phyloP scores from a whole-genome alignment of 2,113 vertebrate species.

The Phalacrocorax pelagicus region DNA sequence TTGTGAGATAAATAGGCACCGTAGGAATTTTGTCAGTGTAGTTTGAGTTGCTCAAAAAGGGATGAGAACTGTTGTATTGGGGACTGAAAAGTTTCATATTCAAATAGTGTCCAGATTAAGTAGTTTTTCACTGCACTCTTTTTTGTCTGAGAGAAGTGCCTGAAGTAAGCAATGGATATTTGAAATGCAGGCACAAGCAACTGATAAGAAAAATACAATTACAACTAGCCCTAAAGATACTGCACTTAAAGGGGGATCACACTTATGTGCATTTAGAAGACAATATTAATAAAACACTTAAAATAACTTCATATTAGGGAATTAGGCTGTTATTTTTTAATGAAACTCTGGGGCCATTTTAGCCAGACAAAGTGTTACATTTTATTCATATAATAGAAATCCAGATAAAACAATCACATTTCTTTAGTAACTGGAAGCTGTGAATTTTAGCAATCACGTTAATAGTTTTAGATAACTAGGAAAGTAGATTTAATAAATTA shows the following conservation, averaged over 20 bases:
- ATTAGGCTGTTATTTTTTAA: slow-evolving; percentile 64
- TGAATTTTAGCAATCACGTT: slow-evolving; percentile 50
- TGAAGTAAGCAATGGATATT: slow-evolving; percentile 64
- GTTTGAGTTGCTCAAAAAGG: background rate
- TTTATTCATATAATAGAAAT: slow-evolving; percentile 66
- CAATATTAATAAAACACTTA: slow-evolving; percentile 73
- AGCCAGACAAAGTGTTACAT: slow-evolving; percentile 42
- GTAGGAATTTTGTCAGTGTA: background rate
- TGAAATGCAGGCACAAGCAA: slow-evolving; percentile 64
- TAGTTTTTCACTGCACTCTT: slow-evolving; percentile 15
- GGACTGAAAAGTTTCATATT: slow-evolving; percentile 46
- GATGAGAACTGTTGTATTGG: background rate
- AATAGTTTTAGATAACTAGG: slow-evolving; percentile 69
- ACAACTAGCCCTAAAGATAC: slow-evolving; percentile 67
- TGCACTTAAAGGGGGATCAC: slow-evolving; percentile 61
- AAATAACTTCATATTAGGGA: slow-evolving; percentile 66
- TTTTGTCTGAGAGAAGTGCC: slow-evolving; percentile 49
- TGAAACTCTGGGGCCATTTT: slow-evolving; percentile 69
- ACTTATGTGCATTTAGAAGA: slow-evolving; percentile 65
- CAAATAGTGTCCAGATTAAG: slow-evolving; percentile 31
- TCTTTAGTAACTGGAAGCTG: slow-evolving; percentile 69
- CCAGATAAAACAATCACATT: slow-evolving; percentile 72
- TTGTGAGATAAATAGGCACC: background rate
- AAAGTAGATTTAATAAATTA: slow-evolving; percentile 52
- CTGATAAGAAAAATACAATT: slow-evolving; percentile 74